Percentiles rank a stretch among this genome's conserved stretches.
Evolutionary conservation across 64 coral and sea anemone genomes (phyloP).

Genomic region (Porites australiensis): DNA sequence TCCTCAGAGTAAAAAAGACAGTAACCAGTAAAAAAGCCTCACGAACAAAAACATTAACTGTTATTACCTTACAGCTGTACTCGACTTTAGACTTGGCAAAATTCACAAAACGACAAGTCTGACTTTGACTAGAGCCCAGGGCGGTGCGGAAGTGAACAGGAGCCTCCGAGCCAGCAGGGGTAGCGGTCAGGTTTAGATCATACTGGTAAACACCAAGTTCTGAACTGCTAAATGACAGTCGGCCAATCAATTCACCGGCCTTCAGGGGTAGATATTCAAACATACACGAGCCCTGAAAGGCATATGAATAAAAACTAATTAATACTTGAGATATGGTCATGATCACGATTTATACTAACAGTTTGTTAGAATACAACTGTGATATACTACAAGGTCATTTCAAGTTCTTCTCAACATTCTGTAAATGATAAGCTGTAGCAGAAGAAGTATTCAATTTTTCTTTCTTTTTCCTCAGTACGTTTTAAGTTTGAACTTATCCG

Average conservation of each 20-base stretch:
- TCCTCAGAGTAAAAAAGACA: too few species aligned
- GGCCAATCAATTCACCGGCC: slow-evolving; percentile 82
- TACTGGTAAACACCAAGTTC: slow-evolving; percentile 94
- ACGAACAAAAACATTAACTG: not conserved
- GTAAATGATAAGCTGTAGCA: too few species aligned
- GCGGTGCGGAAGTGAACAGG: slow-evolving; percentile 88
- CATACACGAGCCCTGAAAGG: slow-evolving; percentile 87
- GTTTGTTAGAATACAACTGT: too few species aligned
- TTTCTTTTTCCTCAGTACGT: too few species aligned
- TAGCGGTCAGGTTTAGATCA: slow-evolving; percentile 87
- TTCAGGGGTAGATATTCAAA: slow-evolving; percentile 95
- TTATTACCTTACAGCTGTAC: slow-evolving; percentile 91
- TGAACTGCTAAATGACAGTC: slow-evolving; percentile 83
- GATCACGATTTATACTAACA: not conserved
- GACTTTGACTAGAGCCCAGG: slow-evolving; percentile 85
- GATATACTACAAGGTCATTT: too few species aligned
- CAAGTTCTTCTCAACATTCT: too few species aligned
- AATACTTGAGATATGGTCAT: not conserved
- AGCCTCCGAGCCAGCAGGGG: slow-evolving; percentile 84
- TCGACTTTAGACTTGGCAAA: slow-evolving; percentile 97
- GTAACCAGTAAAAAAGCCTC: not conserved
- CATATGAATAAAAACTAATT: not conserved
- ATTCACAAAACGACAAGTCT: slow-evolving; percentile 94
- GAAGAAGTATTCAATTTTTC: too few species aligned
- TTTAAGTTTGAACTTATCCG: too few species aligned